Evolutionary conservation across 2,797 vertebrate genomes (phyloP).

Genomic region (Moxostoma hubbsi): DNA sequence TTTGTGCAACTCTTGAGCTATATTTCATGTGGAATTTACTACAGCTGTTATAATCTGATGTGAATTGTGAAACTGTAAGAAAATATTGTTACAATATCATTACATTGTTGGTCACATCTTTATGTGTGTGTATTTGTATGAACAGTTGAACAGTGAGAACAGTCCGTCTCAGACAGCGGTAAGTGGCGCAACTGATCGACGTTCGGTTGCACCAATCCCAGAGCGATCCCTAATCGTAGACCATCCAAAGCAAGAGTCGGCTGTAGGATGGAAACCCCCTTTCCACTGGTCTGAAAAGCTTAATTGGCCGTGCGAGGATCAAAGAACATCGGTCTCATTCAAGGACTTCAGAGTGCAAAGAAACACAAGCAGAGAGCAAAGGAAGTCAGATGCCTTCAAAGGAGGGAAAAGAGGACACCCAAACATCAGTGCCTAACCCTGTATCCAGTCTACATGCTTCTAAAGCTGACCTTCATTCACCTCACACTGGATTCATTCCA

Average conservation of each 20-base stretch:
- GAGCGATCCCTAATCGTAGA: slow-evolving; percentile 36
- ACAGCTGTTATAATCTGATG: not conserved
- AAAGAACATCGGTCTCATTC: slow-evolving; percentile 87
- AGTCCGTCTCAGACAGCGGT: slow-evolving; percentile 63
- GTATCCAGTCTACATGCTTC: too few species aligned
- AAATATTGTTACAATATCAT: not conserved
- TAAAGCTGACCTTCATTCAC: slow-evolving; percentile 22
- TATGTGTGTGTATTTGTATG: slow-evolving; percentile 45
- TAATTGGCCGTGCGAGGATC: slow-evolving; percentile 88
- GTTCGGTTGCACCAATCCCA: slow-evolving; percentile 1
- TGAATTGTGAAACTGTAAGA: too few species aligned
- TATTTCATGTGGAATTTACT: slow-evolving; percentile 3
- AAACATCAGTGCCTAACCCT: slow-evolving; percentile 51
- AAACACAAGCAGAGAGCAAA: slow-evolving; percentile 49
- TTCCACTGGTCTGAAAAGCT: slow-evolving; percentile 84
- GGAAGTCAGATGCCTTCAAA: slow-evolving; percentile 39
- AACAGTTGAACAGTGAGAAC: slow-evolving; percentile 80
- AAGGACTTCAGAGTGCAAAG: slow-evolving; percentile 76
- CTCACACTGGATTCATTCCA: slow-evolving; percentile 62
- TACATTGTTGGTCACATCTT: not conserved
- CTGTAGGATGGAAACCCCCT: slow-evolving; percentile 80
- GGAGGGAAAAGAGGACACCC: slow-evolving; percentile 55
- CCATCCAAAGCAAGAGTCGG: slow-evolving; percentile 52
- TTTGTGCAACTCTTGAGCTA: too few species aligned
- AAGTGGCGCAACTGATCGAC: slow-evolving; percentile 57